Conservation (phyloP, 2,888 invertebrate genomes). For the Microctonus brassicae region DNA sequence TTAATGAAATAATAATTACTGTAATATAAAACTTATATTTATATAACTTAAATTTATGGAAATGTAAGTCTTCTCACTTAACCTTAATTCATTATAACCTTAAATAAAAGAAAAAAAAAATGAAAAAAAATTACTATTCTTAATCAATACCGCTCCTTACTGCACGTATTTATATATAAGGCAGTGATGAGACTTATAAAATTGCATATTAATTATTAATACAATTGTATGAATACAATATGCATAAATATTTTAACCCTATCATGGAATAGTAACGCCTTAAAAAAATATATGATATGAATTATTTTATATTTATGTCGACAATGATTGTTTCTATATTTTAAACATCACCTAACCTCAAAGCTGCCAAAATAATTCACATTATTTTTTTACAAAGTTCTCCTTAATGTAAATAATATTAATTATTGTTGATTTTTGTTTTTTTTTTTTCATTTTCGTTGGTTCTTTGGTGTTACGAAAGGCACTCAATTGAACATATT, state of each 20-base stretch:
- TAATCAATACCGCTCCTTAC: neutral
- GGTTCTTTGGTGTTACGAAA: constrained; percentile 47
- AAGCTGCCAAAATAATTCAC: too few relatives aligned
- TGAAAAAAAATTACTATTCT: neutral
- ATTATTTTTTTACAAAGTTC: too few relatives aligned
- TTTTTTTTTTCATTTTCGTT: neutral
- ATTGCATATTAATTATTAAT: neutral
- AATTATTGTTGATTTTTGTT: neutral
- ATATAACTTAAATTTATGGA: neutral
- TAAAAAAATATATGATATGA: constrained; percentile 1
- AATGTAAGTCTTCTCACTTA: neutral
- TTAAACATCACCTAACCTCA: neutral
- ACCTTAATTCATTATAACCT: neutral
- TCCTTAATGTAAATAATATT: neutral
- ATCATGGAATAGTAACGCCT: neutral
- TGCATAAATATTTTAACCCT: neutral
- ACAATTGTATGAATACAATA: neutral
- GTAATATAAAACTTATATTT: too few relatives aligned
- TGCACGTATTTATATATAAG: constrained; percentile 4
- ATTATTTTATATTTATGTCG: neutral
- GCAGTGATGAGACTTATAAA: neutral
- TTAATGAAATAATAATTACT: neutral
- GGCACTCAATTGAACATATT: constrained; percentile 30
- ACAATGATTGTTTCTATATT: neutral
- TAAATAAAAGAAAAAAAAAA: neutral